phyloP scores from a whole-genome alignment of 2,113 vertebrate species.

The Okapia johnstoni region DNA sequence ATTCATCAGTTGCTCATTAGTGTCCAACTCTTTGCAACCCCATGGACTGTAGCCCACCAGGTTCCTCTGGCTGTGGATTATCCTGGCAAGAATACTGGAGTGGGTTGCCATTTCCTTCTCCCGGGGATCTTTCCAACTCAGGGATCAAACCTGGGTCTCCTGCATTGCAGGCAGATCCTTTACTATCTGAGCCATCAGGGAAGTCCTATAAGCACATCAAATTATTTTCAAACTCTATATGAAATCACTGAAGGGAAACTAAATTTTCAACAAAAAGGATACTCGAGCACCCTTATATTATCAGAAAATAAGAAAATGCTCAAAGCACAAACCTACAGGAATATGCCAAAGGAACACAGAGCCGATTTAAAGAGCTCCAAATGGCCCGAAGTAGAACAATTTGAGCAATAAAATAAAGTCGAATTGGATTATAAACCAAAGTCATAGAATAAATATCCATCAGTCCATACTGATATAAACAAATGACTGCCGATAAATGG shows the following conservation, averaged over 20 bases:
- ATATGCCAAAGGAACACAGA: not conserved
- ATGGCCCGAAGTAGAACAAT: not conserved
- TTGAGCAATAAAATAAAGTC: not conserved
- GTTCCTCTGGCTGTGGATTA: not conserved
- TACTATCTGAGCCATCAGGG: not conserved
- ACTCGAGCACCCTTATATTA: not conserved
- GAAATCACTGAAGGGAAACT: not conserved
- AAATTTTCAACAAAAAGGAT: not conserved
- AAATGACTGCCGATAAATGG: not conserved
- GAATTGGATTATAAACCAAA: not conserved
- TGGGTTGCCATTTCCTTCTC: not conserved
- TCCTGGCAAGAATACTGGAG: not conserved
- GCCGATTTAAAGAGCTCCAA: not conserved
- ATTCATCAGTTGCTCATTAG: not conserved
- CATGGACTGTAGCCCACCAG: not conserved
- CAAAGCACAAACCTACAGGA: not conserved
- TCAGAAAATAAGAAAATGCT: not conserved
- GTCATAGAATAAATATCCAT: not conserved
- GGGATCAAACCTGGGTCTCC: not conserved
- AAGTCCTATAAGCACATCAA: not conserved
- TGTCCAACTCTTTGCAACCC: not conserved
- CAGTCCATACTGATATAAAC: not conserved
- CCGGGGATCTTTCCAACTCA: not conserved
- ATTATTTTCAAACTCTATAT: conserved; percentile 26
- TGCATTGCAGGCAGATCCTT: not conserved